Percentiles rank a stretch among this genome's conserved stretches.
These are phyloP conservation scores for Pristiophorus japonicus DNA, from an alignment of 2,113 vertebrate genomes.

Conservation along the genomic window DNA sequence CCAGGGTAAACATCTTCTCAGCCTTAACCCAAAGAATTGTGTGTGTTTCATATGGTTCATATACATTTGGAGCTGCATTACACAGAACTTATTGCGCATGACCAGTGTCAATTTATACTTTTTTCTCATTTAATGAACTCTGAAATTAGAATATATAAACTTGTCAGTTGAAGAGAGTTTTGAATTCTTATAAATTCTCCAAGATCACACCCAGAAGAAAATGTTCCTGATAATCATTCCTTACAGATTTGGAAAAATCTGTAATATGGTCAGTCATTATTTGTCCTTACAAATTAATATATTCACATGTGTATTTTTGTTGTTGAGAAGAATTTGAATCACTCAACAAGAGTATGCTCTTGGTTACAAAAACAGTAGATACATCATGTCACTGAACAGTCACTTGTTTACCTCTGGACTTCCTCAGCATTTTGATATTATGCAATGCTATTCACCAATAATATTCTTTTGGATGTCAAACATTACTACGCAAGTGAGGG, in stretches of 20 bases:
- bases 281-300: no score
- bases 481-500: neutral
- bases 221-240: neutral
- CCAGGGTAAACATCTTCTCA: no score
- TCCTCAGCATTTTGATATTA: neutral
- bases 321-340: neutral
- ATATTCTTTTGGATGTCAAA: no score
- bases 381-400: neutral
- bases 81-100: neutral
- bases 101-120: neutral
- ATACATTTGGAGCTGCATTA: neutral
- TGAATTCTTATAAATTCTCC: neutral
- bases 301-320: neutral
- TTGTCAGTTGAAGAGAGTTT: neutral
- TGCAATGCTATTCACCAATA: neutral
- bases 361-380: neutral
- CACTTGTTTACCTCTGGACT: neutral
- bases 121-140: neutral
- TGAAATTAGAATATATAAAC: neutral
- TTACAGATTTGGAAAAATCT: neutral
- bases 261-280: neutral
- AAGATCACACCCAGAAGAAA: neutral
- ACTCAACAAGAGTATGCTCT: neutral
- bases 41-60: no score
- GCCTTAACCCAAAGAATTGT: no score